Evolutionary conservation across 2,113 vertebrate genomes (phyloP).

Genomic region (Eulemur rufifrons): DNA sequence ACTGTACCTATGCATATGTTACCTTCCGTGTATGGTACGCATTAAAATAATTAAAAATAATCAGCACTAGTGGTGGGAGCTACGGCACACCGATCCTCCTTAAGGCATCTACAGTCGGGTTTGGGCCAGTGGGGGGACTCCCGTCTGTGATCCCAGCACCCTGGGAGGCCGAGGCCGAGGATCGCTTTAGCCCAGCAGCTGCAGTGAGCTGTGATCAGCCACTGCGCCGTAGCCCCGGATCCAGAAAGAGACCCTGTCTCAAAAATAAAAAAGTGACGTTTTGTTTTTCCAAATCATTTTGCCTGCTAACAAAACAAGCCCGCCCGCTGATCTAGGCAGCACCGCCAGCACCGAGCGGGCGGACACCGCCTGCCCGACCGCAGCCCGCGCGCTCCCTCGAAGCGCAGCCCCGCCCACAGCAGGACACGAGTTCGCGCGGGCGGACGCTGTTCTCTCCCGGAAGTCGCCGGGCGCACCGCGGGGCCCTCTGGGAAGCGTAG

Average conservation of each 20-base stretch:
- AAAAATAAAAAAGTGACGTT: neutral
- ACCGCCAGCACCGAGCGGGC: neutral
- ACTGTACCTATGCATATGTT: neutral
- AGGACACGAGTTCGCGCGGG: accelerated
- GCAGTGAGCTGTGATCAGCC: too few species aligned
- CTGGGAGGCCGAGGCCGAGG: too few species aligned
- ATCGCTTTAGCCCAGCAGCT: too few species aligned
- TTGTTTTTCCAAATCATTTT: neutral
- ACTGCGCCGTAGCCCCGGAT: too few species aligned
- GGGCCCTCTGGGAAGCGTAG: conserved; percentile 31
- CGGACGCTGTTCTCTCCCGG: accelerated
- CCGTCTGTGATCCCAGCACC: too few species aligned
- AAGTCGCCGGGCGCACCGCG: neutral
- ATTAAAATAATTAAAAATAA: neutral
- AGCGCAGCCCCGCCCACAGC: accelerated
- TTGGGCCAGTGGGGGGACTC: neutral
- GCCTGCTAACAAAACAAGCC: neutral
- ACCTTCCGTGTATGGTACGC: neutral
- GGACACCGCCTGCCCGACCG: too few species aligned
- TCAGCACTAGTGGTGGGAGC: neutral
- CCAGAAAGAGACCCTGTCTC: too few species aligned
- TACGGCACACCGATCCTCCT: neutral
- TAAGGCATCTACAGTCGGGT: neutral
- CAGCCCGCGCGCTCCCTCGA: accelerated
- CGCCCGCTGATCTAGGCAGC: neutral